These are phyloP conservation scores for Myxocyprinus asiaticus DNA, from an alignment of 2,113 vertebrate species.

Conservation along the genomic window DNA sequence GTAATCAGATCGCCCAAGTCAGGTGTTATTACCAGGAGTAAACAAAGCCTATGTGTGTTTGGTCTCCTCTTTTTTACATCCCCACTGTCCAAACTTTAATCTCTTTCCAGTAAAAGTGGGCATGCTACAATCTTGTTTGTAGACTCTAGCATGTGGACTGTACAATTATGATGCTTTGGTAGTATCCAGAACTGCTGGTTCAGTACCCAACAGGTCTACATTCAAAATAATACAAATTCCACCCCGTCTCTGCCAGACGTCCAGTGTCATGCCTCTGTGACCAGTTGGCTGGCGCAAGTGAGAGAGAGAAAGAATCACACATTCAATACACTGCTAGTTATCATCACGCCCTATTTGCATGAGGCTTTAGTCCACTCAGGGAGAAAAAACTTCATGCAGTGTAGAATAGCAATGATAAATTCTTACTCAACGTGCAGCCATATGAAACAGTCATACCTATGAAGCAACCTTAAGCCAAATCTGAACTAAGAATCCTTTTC, in stretches of 20 bases:
- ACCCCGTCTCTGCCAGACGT: neutral
- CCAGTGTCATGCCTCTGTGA: constrained; percentile 3
- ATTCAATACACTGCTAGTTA: constrained; percentile 35
- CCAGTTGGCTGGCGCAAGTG: neutral
- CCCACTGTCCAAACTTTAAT: neutral
- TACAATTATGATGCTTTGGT: neutral
- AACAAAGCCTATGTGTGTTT: neutral
- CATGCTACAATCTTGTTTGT: constrained; percentile 6
- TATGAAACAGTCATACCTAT: no score
- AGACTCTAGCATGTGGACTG: constrained; percentile 22
- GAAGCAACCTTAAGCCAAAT: neutral
- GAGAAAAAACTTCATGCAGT: neutral
- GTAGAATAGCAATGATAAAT: constrained; percentile 27
- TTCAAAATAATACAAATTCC: constrained; percentile 35
- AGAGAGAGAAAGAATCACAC: constrained; percentile 10
- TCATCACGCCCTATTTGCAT: constrained; percentile 40
- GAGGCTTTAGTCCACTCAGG: constrained; percentile 32
- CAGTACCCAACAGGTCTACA: neutral
- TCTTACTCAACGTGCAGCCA: neutral
- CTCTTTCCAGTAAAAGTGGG: constrained; percentile 13
- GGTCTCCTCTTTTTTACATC: constrained; percentile 30
- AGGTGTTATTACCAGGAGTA: no score
- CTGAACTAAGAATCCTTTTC: constrained; percentile 3
- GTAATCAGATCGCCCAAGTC: no score
- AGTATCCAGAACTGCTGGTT: neutral